Conservation (phyloP, 2,888 invertebrate genomes). For the Agrochola lota region DNA sequence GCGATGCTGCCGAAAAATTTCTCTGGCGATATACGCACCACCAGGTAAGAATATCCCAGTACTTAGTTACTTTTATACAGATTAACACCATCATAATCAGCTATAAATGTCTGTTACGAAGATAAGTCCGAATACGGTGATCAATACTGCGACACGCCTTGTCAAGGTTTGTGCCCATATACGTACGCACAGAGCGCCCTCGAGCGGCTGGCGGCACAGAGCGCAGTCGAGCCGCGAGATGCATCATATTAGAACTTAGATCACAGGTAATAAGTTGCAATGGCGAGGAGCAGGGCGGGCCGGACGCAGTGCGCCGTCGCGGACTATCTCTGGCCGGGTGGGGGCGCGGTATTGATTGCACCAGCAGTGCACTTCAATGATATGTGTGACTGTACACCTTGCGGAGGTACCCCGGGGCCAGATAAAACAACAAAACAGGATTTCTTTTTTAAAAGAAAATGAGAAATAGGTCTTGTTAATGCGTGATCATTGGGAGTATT, state of each 20-base stretch:
- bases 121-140: background rate
- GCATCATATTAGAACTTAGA: slow-evolving; percentile 11
- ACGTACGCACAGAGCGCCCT: background rate
- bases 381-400: too few species aligned
- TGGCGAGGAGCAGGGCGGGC: background rate
- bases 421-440: background rate
- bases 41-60: slow-evolving; percentile 70
- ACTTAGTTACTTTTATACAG: background rate
- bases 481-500: background rate
- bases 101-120: background rate
- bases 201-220: slow-evolving; percentile 3
- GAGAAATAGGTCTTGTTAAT: background rate
- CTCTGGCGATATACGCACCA: slow-evolving; percentile 72
- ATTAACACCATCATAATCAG: background rate
- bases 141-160: slow-evolving; percentile 49
- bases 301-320: slow-evolving; percentile 14
- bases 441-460: too few species aligned
- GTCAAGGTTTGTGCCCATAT: slow-evolving; percentile 44
- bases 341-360: slow-evolving; percentile 18
- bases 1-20: slow-evolving; percentile 77
- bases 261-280: background rate
- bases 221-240: background rate
- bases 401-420: too few species aligned
- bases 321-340: background rate
- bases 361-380: background rate